Base-by-base conservation (phyloP, 2,113 vertebrate species). In the Melospiza georgiana region DNA sequence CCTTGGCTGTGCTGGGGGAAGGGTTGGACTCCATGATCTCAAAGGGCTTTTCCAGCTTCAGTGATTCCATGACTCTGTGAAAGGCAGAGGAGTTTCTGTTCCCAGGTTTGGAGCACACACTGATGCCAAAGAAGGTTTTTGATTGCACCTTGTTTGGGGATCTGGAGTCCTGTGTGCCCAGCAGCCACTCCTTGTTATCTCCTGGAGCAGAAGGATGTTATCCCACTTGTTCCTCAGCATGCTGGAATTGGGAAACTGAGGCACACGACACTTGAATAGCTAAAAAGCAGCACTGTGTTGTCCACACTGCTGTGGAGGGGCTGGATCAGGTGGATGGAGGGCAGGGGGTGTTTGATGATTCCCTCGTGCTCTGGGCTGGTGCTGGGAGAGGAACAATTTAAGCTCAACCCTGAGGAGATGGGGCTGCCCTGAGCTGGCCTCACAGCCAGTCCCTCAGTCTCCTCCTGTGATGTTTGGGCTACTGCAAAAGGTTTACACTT, bases 211-310 rank as follows among this genome's bases (percentile, higher is more conserved):
- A 31, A 88, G 16, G 22, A 21, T 58, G 10, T 27, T 44, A 30
- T 2, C 30, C 18, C n/a, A 18, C 66, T 57, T 61, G 9, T 30
- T 85, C 54, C 37, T 88, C 51, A 48, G 27, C 39, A 22, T 1
- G 1, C 37, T 80, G 73, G 31, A 43, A 41, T 0, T 6, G 35
- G 58, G 87, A 84, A 93, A 84, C 68, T n/a, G 71, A 86, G 89
- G 52, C 33, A 67, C 28, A 0, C 0, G 10, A 7, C 23, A 52
- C 33, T 22, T 5, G 8, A 37, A 23, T 0, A 55, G 23, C 28
- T 10, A 51, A 21, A 55, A 55, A 75, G 14, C 13, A 57, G 7
- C 0, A 0, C 17, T 31, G 24, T 11, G 14, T 0, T 49, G 21
- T 8, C 25, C 27, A 54, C n/a, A 4, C 30, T 35, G 52, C 39